Conservation (phyloP, 2,797 vertebrate species). For the Sebastes glaucus region DNA sequence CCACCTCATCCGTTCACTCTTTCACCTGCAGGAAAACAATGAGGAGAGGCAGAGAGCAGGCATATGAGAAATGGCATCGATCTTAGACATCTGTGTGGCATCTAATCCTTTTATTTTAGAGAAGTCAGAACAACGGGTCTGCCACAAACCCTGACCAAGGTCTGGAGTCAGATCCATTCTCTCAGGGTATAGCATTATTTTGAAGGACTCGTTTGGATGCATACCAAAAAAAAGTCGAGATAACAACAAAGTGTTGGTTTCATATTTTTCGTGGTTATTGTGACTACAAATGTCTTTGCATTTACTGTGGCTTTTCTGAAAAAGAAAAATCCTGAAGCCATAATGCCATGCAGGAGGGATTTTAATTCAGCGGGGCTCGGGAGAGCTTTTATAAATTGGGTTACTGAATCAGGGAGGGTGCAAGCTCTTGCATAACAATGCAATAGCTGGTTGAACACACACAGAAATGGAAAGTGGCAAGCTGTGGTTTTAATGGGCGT, state of each 20-base stretch:
- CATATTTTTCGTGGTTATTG: neutral
- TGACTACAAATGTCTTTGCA: neutral
- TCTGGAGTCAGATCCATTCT: neutral
- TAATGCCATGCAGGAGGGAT: neutral
- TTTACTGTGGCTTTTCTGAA: neutral
- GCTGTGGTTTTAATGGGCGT: neutral
- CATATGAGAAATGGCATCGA: slow-evolving; percentile 21
- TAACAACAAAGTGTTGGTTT: neutral
- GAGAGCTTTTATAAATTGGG: neutral
- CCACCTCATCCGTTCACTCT: slow-evolving; percentile 76
- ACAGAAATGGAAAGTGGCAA: neutral
- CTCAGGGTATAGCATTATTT: neutral
- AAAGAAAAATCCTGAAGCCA: neutral
- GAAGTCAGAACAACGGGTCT: neutral
- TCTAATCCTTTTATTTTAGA: slow-evolving; percentile 12
- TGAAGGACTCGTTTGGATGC: neutral
- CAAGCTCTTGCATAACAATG: neutral
- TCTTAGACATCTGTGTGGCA: slow-evolving; percentile 5
- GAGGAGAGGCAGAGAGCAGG: slow-evolving; percentile 9
- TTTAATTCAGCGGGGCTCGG: neutral
- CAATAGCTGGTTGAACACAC: neutral
- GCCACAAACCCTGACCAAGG: neutral
- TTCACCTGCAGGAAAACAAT: slow-evolving; percentile 71
- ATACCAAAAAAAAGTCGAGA: neutral
- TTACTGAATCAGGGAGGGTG: neutral